These are phyloP conservation scores for Tiliqua scincoides DNA, from an alignment of 2,113 vertebrate species.

Conservation along the genomic window DNA sequence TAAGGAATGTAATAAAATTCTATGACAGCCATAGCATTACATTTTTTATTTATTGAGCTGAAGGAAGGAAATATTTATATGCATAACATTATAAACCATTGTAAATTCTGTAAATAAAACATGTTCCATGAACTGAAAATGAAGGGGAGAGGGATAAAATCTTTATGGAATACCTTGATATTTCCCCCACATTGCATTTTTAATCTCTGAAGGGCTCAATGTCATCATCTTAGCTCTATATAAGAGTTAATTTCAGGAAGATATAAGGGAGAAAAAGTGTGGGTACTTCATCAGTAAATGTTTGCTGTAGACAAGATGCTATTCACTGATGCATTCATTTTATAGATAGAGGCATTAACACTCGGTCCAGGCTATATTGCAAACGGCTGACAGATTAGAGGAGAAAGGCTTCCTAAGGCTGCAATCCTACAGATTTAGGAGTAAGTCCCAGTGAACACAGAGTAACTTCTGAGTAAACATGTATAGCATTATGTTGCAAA, in stretches of 20 bases:
- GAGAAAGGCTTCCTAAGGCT: background rate
- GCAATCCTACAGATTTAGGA: no score
- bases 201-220: constrained; percentile 1
- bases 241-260: background rate
- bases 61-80: constrained; percentile 16
- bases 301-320: background rate
- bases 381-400: background rate
- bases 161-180: background rate
- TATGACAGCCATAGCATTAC: constrained; percentile 41
- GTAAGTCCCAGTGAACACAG: no score
- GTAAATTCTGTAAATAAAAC: constrained; percentile 30
- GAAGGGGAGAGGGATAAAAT: background rate
- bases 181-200: background rate
- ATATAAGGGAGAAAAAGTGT: background rate
- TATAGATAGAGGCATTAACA: background rate
- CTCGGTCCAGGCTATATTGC: background rate
- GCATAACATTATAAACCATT: background rate
- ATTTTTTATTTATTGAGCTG: constrained; percentile 42
- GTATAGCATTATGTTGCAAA: no score
- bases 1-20: constrained; percentile 16
- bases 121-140: constrained; percentile 26
- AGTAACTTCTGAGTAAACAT: no score
- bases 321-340: background rate
- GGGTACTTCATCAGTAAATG: background rate
- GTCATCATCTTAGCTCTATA: background rate